Evolutionary conservation across 2,797 vertebrate species (phyloP), one percentile per base, ranked within the genome.

Genomic region (Gila robusta): DNA sequence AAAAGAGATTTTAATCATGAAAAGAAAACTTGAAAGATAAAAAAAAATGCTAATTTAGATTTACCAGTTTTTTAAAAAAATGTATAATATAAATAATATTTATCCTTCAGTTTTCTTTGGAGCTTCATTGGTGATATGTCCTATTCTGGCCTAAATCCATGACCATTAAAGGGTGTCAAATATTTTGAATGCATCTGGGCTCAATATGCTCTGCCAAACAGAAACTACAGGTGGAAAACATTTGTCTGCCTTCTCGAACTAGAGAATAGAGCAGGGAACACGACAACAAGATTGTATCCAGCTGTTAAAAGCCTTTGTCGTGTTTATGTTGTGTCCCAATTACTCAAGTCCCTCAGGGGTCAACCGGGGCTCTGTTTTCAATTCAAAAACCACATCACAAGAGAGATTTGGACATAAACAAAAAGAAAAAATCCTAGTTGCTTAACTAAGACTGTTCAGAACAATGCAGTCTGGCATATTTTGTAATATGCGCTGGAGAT

Each of bases 151-250:
- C 49, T 12, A 54, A 79, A 76, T 77, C 73, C 44, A 28, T 26
- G 81, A 86, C 81, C 84, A 80, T 66, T 72, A 76, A 84, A 86
- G 41, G 39, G 47, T 59, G 59, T 66, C 35, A 72, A 86, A 81
- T 84, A 41, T 80, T 49, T 66, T 81, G 79, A 10, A 82, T 76
- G 26, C 41, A 71, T 86, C 66, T 49, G 80, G 64, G 19, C 69
- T 81, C 67, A 80, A 56, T 44, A 77, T 81, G 82, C 72, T 67
- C 54, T 47, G 81, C 49, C 79, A 87, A 87, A 90, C 47, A 74
- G 44, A 88, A 73, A 69, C 92, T 92, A 93, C 95, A 95, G 93
- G 94, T 96, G 94, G 93, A 86, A 94, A 89, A 89, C 90, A 92
- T 94, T 93, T 89, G 88, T 92, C 89, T 88, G 89, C 5, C 49